Percentiles rank a stretch among this genome's conserved stretches.
Conservation (phyloP, 2,113 vertebrate genomes). For the Callaeas wilsoni region DNA sequence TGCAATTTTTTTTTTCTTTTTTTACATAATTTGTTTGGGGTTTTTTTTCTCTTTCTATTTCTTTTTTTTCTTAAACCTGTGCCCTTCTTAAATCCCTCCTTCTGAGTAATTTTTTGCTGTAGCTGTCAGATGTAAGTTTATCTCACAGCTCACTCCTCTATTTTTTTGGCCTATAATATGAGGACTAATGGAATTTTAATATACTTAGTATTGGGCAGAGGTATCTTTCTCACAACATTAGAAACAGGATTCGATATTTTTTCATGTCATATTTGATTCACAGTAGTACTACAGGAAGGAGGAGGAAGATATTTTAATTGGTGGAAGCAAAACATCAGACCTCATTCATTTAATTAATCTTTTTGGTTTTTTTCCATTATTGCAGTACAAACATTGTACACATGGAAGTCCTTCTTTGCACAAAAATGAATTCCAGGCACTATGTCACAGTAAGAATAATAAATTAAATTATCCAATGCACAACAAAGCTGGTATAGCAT, state of each 20-base stretch:
- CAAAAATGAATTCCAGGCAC: background rate
- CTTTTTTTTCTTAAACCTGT: background rate
- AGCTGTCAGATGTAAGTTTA: background rate
- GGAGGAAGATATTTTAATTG: background rate
- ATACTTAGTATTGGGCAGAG: background rate
- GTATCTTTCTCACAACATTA: background rate
- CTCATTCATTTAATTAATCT: background rate
- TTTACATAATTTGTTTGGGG: fast-evolving
- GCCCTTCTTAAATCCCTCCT: background rate
- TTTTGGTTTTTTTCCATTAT: background rate
- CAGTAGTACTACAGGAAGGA: background rate
- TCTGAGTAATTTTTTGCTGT: background rate
- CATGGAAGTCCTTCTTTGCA: background rate
- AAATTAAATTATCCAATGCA: background rate
- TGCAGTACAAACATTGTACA: background rate
- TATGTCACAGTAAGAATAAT: background rate
- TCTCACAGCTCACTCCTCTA: background rate
- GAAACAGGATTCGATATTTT: background rate
- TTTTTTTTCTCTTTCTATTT: background rate
- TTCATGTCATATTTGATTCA: background rate
- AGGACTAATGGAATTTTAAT: background rate
- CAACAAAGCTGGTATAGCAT: background rate
- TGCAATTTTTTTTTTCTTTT: background rate
- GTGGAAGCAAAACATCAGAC: background rate
- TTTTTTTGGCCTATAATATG: background rate